These are phyloP conservation scores for Drosophila kohkoa DNA, from an alignment of 1,140 invertebrate genomes.

Conservation along the genomic window DNA sequence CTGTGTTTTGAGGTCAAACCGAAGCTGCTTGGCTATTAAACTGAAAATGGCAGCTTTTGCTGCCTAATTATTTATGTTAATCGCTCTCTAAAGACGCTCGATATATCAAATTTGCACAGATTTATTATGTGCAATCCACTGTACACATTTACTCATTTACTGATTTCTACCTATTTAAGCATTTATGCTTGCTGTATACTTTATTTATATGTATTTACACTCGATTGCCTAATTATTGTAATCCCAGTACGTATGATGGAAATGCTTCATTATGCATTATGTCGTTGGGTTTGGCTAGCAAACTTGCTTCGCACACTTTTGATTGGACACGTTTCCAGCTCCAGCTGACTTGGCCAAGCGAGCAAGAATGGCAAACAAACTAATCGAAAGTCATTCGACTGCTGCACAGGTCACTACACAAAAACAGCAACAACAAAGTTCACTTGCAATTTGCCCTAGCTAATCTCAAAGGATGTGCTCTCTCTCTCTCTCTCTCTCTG, in stretches of 20 bases:
- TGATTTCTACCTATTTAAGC: not conserved
- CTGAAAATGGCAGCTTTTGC: conserved; percentile 45
- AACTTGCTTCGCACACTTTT: no score
- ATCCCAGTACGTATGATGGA: conserved; percentile 10
- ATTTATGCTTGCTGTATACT: conserved; percentile 5
- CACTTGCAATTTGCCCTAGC: conserved; percentile 61
- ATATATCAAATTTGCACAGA: conserved; percentile 68
- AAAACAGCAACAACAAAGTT: no score
- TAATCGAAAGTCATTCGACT: conserved; percentile 67
- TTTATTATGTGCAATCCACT: conserved; percentile 49
- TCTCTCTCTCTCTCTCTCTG: not conserved
- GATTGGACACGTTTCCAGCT: conserved; percentile 42
- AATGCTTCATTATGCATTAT: conserved; percentile 18
- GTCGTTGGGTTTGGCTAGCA: not conserved
- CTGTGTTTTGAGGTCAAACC: conserved; percentile 62
- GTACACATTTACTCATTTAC: conserved; percentile 5
- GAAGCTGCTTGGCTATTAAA: conserved; percentile 58
- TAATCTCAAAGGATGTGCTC: conserved; percentile 72
- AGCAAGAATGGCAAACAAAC: conserved; percentile 41
- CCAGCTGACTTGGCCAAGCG: conserved; percentile 38
- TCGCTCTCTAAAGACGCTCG: conserved; percentile 67
- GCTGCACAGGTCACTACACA: conserved; percentile 60
- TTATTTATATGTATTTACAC: conserved; percentile 29
- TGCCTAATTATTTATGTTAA: conserved; percentile 83
- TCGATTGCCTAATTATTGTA: conserved; percentile 44